Evolutionary conservation across 1,140 invertebrate genomes (phyloP).

Genomic region (Aphelenchoides besseyi): DNA sequence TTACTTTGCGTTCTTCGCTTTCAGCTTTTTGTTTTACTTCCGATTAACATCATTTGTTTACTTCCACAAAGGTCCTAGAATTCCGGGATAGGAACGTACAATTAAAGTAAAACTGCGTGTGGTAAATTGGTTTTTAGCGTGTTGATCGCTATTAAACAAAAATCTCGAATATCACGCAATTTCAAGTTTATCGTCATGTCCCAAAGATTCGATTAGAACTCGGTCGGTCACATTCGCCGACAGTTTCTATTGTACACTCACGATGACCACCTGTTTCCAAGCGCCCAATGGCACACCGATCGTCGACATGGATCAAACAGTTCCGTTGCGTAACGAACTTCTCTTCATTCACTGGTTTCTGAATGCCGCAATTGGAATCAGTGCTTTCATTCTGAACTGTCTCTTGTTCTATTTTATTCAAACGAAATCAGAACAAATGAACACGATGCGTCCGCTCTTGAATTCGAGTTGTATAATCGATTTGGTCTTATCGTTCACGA

Average conservation of each 20-base stretch:
- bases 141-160: background rate
- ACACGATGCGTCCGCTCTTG: slow-evolving; percentile 15
- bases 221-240: background rate
- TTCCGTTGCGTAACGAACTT: slow-evolving; percentile 1
- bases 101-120: background rate
- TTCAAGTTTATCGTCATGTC: background rate
- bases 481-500: background rate
- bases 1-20: no score
- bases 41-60: no score
- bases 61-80: no score
- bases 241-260: background rate
- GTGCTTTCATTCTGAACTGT: background rate
- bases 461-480: slow-evolving; percentile 10
- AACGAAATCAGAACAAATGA: slow-evolving; percentile 5
- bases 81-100: no score
- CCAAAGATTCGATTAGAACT: background rate
- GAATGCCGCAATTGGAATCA: slow-evolving; percentile 4
- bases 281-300: background rate
- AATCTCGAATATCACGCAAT: background rate
- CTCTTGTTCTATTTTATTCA: slow-evolving; percentile 4
- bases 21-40: no score
- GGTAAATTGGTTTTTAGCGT: background rate
- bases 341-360: slow-evolving; percentile 7
- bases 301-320: background rate
- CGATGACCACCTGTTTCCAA: background rate